Percentiles rank a stretch among this genome's conserved stretches.
phyloP scores from a whole-genome alignment of 35 echinoderm and acorn worm species.

The Hemicentrotus pulcherrimus region DNA sequence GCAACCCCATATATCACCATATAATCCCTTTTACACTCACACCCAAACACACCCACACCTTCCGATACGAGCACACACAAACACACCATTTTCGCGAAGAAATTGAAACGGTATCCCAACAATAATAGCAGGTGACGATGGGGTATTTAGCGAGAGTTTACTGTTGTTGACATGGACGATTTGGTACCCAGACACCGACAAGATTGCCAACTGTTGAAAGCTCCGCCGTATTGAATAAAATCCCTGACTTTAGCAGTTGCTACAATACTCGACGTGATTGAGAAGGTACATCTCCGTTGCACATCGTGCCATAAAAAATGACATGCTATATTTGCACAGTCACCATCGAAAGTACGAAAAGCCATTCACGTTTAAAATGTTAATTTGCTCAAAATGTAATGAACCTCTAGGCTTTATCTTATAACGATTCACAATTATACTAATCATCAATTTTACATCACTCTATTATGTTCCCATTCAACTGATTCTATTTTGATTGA shows the following conservation, averaged over 20 bases:
- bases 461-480: too few relatives aligned
- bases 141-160: slow-evolving; percentile 2
- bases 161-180: background rate
- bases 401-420: too few relatives aligned
- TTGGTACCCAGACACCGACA: background rate
- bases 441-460: too few relatives aligned
- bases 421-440: too few relatives aligned
- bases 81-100: background rate
- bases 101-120: background rate
- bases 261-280: background rate
- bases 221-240: background rate
- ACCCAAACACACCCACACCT: background rate
- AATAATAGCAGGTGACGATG: background rate
- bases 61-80: background rate
- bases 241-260: background rate
- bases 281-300: background rate
- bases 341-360: too few relatives aligned
- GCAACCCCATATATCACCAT: background rate
- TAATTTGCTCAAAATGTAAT: too few relatives aligned
- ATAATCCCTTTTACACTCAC: background rate
- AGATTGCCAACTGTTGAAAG: background rate
- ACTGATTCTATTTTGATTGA: too few relatives aligned
- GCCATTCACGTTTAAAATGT: too few relatives aligned
- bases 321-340: background rate
- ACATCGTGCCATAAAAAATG: background rate